Evolutionary conservation across 2,113 vertebrate genomes (phyloP).

Genomic region (Poecile atricapillus): DNA sequence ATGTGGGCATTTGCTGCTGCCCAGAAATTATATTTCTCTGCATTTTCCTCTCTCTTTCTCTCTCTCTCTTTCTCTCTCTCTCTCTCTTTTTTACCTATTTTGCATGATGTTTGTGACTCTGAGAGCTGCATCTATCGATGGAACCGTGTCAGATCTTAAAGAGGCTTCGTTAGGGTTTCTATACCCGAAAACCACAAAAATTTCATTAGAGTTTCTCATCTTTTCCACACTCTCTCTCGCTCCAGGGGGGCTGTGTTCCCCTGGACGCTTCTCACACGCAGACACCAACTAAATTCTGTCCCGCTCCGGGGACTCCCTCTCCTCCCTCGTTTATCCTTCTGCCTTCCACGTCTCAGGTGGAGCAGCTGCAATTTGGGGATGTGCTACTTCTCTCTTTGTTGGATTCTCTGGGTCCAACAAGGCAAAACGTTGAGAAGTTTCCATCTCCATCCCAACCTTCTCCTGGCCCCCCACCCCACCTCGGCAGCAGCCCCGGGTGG

Average conservation of each 20-base stretch:
- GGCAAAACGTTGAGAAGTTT: background rate
- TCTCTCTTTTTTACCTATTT: conserved; percentile 82
- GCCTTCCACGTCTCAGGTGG: background rate
- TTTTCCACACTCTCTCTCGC: conserved; percentile 71
- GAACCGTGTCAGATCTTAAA: conserved; percentile 99
- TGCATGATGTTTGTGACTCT: conserved; percentile 99
- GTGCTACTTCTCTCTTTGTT: conserved; percentile 7
- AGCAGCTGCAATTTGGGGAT: background rate
- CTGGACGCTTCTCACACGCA: conserved; percentile 46
- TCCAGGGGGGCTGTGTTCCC: conserved; percentile 16
- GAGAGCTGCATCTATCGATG: conserved; percentile 99
- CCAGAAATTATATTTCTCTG: conserved; percentile 87
- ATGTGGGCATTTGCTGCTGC: conserved; percentile 86
- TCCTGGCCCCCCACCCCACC: background rate
- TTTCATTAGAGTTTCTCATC: conserved; percentile 99
- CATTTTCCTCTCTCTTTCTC: conserved; percentile 72
- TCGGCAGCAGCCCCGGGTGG: background rate
- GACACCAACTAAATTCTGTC: conserved; percentile 56
- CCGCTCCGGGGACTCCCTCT: conserved; percentile 15
- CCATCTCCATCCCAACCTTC: background rate
- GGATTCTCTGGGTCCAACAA: conserved; percentile 16
- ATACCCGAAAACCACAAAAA: conserved; percentile 99
- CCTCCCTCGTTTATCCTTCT: background rate
- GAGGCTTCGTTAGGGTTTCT: conserved; percentile 99
- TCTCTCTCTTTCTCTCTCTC: conserved; percentile 68